Base-by-base conservation (phyloP, 2,888 invertebrate genomes). In the Torymus texanus region DNA sequence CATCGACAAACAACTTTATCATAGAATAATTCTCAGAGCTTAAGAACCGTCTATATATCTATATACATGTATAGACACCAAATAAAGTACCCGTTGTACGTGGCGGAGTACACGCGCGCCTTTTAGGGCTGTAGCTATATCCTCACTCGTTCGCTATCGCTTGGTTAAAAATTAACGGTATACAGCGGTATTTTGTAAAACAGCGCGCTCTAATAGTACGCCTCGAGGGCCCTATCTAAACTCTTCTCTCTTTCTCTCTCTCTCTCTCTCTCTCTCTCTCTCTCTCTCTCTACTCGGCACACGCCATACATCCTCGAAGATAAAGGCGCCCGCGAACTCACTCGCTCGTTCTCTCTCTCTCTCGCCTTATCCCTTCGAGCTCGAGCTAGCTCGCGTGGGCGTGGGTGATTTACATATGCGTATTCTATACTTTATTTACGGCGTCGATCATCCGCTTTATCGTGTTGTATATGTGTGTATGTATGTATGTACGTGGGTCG, bases 401-500 rank as follows among this genome's bases (percentile, higher is more conserved):
- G 89, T 89, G 88, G 89, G 89, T 89, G 88, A 90, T 89, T 90
- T 90, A 89, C 89, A 89, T 90, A 90, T 86, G 86, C 87, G 87
- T 88, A 88, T 86, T 87, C 73, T 85, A 87, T 88, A 86, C 87
- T 84, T 88, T 89, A 88, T 89, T 88, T 88, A 89, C 88, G 83
- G 85, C 88, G 87, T 88, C 89, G 88, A 89, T 89, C 88, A 88
- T 87, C 85, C 58, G 70, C 68, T 80, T 74, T 77, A 74, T 80
- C 80, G 70, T 61, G 62, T 12, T n/a, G 55, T 21, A 2, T 21
- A 21, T 21, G 21, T 21, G 2, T 21, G 21, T 21, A 21, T 21
- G 21, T 21, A 21, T 21, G 21, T 24, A 50, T 13, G 21, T 29
- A 59, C 66, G 79, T 71, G 65, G 70, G 67, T 59, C 75, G 75